These are phyloP conservation scores for Temnopleurus reevesii DNA, from an alignment of 53 echinoderm and acorn worm species.

Conservation along the genomic window DNA sequence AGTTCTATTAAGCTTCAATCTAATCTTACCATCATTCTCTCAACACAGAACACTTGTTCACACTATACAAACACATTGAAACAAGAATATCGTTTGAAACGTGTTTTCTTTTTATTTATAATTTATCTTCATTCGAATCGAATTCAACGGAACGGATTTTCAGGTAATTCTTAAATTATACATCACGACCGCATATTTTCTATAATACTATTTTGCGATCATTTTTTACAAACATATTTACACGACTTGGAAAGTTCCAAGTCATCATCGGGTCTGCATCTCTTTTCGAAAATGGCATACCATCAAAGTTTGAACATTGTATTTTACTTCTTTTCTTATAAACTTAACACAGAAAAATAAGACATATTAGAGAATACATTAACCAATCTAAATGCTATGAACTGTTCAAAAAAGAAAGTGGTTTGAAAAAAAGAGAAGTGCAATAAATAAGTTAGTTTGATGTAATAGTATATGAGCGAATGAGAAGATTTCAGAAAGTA, in stretches of 20 bases:
- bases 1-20: no score
- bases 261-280: conserved; percentile 41
- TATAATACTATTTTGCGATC: conserved; percentile 22
- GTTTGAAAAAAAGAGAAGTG: not conserved
- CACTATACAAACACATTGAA: not conserved
- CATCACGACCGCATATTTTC: conserved; percentile 3
- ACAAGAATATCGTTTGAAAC: conserved; percentile 43
- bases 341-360: conserved; percentile 14
- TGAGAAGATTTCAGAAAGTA: conserved; percentile 14
- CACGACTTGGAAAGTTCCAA: conserved; percentile 33
- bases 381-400: not conserved
- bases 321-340: not conserved
- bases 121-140: conserved; percentile 46
- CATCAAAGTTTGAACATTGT: conserved; percentile 51
- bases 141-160: conserved; percentile 47
- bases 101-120: conserved; percentile 40
- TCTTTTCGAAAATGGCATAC: conserved; percentile 62
- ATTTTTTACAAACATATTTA: conserved; percentile 43
- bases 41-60: not conserved
- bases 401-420: not conserved
- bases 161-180: conserved; percentile 51
- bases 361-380: conserved; percentile 23
- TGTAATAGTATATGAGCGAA: not conserved
- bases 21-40: no score
- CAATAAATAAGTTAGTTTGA: conserved; percentile 26